Percentiles rank a stretch among this genome's conserved stretches.
Conservation (phyloP, 1,140 invertebrate genomes). For the Drosophila willistoni region DNA sequence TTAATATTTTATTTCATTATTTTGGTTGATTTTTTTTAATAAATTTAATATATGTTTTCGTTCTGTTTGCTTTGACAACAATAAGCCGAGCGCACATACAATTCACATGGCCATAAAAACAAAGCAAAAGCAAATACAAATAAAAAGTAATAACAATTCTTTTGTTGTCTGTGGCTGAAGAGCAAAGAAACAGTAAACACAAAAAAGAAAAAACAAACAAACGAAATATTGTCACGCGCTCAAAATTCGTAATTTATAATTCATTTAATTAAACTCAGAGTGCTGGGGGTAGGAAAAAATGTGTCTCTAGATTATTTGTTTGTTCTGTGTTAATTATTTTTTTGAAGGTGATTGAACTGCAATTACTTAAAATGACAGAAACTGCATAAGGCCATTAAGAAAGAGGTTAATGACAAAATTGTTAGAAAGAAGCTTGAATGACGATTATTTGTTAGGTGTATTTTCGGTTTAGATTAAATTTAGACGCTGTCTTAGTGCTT, state of each 20-base stretch:
- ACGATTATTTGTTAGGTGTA: too few relatives aligned
- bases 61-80: slow-evolving; percentile 27
- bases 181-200: slow-evolving; percentile 6
- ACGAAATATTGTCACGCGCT: slow-evolving; percentile 48
- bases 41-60: slow-evolving; percentile 19
- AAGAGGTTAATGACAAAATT: too few relatives aligned
- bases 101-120: slow-evolving; percentile 31
- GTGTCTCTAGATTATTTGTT: slow-evolving; percentile 1
- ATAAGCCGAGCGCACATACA: slow-evolving; percentile 38
- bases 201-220: slow-evolving; percentile 5
- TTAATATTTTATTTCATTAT: not conserved
- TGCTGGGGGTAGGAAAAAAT: not conserved
- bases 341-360: slow-evolving; percentile 2
- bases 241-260: slow-evolving; percentile 37
- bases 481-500: too few relatives aligned
- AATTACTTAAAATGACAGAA: not conserved
- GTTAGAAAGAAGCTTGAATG: too few relatives aligned
- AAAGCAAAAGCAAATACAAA: slow-evolving; percentile 41
- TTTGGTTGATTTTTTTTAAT: not conserved
- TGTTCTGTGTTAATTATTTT: not conserved
- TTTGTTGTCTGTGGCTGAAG: slow-evolving; percentile 18
- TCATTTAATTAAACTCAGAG: slow-evolving; percentile 39
- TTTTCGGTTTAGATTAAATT: too few relatives aligned
- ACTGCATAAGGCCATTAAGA: not conserved
- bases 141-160: slow-evolving; percentile 33